Evolutionary conservation across 2,113 vertebrate genomes (phyloP).

Genomic region (Thryonomys swinderianus): DNA sequence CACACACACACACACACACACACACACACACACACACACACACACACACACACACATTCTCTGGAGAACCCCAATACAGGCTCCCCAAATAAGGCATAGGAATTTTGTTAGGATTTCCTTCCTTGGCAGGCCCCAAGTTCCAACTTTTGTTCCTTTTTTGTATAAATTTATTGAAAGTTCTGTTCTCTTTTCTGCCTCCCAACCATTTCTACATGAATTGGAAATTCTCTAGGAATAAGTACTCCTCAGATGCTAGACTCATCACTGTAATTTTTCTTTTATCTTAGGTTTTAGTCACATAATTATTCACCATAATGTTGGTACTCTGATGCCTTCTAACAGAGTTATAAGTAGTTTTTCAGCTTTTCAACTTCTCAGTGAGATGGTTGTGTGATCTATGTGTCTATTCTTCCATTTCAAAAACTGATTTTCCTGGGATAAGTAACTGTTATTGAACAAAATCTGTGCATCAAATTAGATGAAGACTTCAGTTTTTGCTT

Average conservation of each 20-base stretch:
- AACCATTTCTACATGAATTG: not conserved
- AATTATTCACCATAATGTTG: not conserved
- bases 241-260: not conserved
- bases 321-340: not conserved
- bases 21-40: too few relatives aligned
- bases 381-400: too few relatives aligned
- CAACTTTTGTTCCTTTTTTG: not conserved
- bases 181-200: not conserved
- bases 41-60: too few relatives aligned
- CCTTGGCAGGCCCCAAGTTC: not conserved
- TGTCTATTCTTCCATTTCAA: too few relatives aligned
- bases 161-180: not conserved
- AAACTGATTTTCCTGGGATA: not conserved
- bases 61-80: not conserved
- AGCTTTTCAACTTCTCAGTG: constrained; percentile 18
- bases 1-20: too few relatives aligned
- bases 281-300: not conserved
- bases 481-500: constrained; percentile 29
- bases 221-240: not conserved
- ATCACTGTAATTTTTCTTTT: not conserved
- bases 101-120: not conserved
- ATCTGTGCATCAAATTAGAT: not conserved
- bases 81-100: not conserved
- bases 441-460: not conserved
- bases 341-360: not conserved